Base-by-base conservation (phyloP, 2,888 invertebrate species). In the Acanthosepion lycidas region DNA sequence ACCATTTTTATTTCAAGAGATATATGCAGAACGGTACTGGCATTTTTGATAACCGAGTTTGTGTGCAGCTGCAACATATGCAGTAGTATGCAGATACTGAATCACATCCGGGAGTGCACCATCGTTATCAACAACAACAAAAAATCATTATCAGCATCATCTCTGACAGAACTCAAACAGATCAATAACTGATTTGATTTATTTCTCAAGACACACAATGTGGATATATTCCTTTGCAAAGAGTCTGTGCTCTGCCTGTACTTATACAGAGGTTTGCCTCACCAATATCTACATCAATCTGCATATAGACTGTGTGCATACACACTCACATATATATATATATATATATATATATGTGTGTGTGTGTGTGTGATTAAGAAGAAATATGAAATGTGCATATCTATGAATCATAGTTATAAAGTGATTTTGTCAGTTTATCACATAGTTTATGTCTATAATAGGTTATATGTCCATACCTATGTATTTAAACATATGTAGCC, bases 21-120 rank as follows among this genome's bases (percentile, higher is more conserved):
- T 33, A n/a, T 78, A n/a, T n/a, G n/a, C 78, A n/a, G n/a, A 78
- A 78, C n/a, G 33, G n/a, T 78, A 78, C 78, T 64, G 64, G 64
- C 64, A 28, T 64, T 64, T 64, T 64, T 42, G 64, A 64, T 64
- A 64, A 64, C 64, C 26, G n/a, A n/a, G 6, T 15, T 78, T 78
- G 33, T 78, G 78, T 78, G 78, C 78, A 78, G 78, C 78, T 78
- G 78, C 78, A 78, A 78, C 78, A 33, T n/a, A n/a, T 78, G n/a
- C 78, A 33, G 78, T 78, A 2, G 78, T 78, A 78, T 78, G n/a
- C 78, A 78, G n/a, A 78, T 33, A 78, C 15, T 78, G 78, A 78
- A 78, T 5, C n/a, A 18, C 78, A 78, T 78, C 78, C 64, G 28
- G 28, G 1, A 64, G 28, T 28, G 64, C 64, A 28, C 18, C 9